Evolutionary conservation across 2,113 vertebrate species (phyloP), one percentile per base, ranked within the genome.

Genomic region (Thermophis baileyi): DNA sequence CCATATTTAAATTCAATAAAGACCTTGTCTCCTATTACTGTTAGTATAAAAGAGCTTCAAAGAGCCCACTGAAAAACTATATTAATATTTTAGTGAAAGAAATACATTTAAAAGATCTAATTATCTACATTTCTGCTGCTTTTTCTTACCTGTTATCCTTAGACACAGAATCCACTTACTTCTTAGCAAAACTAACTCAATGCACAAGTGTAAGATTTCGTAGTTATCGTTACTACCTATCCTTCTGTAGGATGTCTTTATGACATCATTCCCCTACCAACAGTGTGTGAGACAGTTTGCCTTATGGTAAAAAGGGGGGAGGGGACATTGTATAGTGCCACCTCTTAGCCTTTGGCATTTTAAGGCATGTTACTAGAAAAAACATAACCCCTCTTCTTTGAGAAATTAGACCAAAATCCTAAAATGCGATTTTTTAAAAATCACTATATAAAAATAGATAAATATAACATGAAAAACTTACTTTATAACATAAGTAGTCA

Each of bases 161-260:
- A 93, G 44, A 92, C 94, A 94, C 22, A 49, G 94, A 47, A 88
- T 5, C 4, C 30, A 44, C 35, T 47, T 51, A 53, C 27, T 25
- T 20, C 51, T 91, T 46, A 86, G 25, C 27, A 60, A 50, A 85
- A 87, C 92, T 94, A 95, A 92, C 63, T 93, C 93, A 94, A 93
- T 94, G 24, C 5, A 51, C 40, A 87, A 60, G 11, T 81, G 18
- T 20, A 74, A 35, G n/a, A 74, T 74, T 40, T 40, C n/a, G 20
- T 40, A 74, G 6, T 40, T 40, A 40, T 20, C 22, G 35, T 44
- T 81, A 18, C 74, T 81, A 7, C 74, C 16, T 81, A 44, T 81
- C 69, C 18, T 44, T 22, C 69, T 81, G 6, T 40, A 81, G 18
- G 35, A 81, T 81, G 35, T 20, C 74, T 81, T 81, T 44, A 22